These are phyloP conservation scores for Scotopteryx bipunctaria DNA, from an alignment of 2,888 invertebrate species.

Conservation along the genomic window DNA sequence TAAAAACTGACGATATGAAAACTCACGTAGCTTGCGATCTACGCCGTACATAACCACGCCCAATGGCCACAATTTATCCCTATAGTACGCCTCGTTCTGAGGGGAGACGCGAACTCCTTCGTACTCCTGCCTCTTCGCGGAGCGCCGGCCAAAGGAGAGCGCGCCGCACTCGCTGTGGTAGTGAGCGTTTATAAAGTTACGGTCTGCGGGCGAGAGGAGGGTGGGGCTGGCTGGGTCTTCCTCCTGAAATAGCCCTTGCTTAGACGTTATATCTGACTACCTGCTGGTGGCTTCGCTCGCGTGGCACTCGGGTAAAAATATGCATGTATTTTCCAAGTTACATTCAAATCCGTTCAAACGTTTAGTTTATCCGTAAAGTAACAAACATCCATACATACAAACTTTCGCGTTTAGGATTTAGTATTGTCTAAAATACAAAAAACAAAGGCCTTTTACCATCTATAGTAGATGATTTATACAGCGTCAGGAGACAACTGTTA, in stretches of 20 bases:
- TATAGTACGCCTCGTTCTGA: slow-evolving; percentile 50
- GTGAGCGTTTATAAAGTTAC: slow-evolving; percentile 62
- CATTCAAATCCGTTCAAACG: too few relatives aligned
- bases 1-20: not conserved
- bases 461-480: too few relatives aligned
- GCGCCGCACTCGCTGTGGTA: slow-evolving; percentile 58
- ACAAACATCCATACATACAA: too few relatives aligned
- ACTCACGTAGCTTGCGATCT: slow-evolving; percentile 47
- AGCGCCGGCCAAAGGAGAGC: slow-evolving; percentile 19
- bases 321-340: too few relatives aligned
- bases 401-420: too few relatives aligned
- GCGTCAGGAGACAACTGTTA: too few relatives aligned
- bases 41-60: slow-evolving; percentile 61
- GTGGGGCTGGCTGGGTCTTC: slow-evolving; percentile 27
- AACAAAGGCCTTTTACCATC: too few relatives aligned
- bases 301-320: too few relatives aligned
- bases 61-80: slow-evolving; percentile 59
- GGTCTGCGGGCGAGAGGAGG: slow-evolving; percentile 47
- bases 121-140: slow-evolving; percentile 12
- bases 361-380: too few relatives aligned
- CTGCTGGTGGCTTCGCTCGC: too few relatives aligned
- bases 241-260: slow-evolving; percentile 35
- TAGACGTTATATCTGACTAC: not conserved
- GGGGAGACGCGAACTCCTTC: slow-evolving; percentile 32
- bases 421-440: too few relatives aligned